Evolutionary conservation across 2,888 invertebrate genomes (phyloP).

Genomic region (Lamellibrachia columna): DNA sequence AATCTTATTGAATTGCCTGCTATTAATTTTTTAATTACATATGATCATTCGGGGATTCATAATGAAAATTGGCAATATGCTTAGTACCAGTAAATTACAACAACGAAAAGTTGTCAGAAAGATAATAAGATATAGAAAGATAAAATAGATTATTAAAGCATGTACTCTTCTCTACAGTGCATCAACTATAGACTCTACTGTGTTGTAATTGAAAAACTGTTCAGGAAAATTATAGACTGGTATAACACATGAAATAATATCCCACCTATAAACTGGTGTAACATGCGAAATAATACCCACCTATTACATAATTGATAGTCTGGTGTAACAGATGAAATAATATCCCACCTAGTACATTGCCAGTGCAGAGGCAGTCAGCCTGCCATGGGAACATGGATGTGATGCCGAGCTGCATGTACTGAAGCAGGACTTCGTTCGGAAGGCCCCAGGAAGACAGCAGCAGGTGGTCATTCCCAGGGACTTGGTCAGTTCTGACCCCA

Average conservation of each 20-base stretch:
- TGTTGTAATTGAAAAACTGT: not conserved
- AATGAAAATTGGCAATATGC: not conserved
- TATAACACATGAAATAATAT: not conserved
- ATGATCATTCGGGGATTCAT: too few species aligned
- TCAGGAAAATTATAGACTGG: not conserved
- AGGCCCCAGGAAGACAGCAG: constrained; percentile 43
- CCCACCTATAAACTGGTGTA: not conserved
- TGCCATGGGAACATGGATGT: constrained; percentile 44
- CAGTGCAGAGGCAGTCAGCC: constrained; percentile 43
- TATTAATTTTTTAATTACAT: not conserved
- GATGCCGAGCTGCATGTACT: constrained; percentile 39
- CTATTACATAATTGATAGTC: constrained; percentile 32
- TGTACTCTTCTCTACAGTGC: too few species aligned
- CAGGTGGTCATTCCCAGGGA: constrained; percentile 26
- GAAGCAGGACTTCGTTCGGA: constrained; percentile 35
- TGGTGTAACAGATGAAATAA: not conserved
- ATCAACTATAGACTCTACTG: not conserved
- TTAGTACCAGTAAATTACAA: too few species aligned
- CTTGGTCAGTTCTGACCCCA: not conserved
- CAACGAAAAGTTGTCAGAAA: too few species aligned
- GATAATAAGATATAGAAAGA: too few species aligned
- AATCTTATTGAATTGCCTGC: not conserved
- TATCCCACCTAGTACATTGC: constrained; percentile 39
- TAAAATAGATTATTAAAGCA: too few species aligned
- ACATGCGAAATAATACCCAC: constrained; percentile 28